phyloP scores from a whole-genome alignment of 53 echinoderm and acorn worm genomes.

The Henricia sp. region DNA sequence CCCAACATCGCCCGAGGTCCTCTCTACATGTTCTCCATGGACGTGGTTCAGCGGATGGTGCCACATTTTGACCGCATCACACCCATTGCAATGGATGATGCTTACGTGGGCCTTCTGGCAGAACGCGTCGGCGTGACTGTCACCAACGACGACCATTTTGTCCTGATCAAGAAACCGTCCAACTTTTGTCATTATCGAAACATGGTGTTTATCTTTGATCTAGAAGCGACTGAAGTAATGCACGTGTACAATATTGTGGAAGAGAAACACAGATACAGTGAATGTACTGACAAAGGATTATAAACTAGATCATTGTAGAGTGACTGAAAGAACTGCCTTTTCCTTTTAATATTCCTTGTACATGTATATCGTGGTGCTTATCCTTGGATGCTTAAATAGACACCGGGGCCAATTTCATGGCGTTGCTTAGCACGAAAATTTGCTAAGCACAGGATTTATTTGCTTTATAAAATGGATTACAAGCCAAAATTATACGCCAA shows the following conservation, averaged over 20 bases:
- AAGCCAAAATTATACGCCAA: no score
- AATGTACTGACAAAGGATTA: constrained; percentile 45
- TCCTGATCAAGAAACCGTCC: constrained; percentile 71
- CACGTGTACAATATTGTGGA: constrained; percentile 84
- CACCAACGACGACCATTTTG: constrained; percentile 75
- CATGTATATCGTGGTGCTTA: neutral
- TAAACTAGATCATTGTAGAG: neutral
- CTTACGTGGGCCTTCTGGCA: constrained; percentile 88
- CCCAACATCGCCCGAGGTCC: constrained; percentile 78
- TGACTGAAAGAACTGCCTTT: neutral
- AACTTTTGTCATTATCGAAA: constrained; percentile 85
- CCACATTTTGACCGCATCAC: constrained; percentile 57
- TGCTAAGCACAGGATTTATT: neutral
- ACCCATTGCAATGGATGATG: constrained; percentile 94
- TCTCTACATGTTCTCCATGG: constrained; percentile 76
- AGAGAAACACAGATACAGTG: constrained; percentile 35
- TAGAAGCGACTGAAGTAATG: constrained; percentile 55
- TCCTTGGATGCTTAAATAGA: neutral
- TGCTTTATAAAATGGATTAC: no score
- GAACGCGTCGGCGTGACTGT: constrained; percentile 56
- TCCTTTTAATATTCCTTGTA: neutral
- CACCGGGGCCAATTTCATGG: neutral
- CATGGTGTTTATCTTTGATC: constrained; percentile 76
- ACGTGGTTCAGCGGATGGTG: constrained; percentile 78
- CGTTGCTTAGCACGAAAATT: neutral